phyloP scores from a whole-genome alignment of 2,888 invertebrate genomes.

The Coleophora flavipennella region DNA sequence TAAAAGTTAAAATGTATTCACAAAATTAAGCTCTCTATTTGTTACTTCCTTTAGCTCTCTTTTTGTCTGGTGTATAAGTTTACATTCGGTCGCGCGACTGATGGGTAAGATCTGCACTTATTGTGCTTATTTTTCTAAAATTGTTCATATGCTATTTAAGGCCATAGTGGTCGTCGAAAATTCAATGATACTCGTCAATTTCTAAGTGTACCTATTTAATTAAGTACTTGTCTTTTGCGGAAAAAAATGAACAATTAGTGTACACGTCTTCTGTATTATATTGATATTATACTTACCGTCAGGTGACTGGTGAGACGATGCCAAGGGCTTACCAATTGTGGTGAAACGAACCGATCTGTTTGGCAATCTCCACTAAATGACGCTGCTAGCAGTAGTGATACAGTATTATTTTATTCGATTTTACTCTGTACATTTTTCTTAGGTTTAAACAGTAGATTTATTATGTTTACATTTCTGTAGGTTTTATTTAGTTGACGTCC shows the following conservation, averaged over 20 bases:
- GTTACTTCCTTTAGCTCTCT: constrained; percentile 47
- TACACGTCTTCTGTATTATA: neutral
- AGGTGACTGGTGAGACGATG: too few species aligned
- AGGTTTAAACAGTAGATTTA: constrained; percentile 32
- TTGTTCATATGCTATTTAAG: constrained; percentile 3
- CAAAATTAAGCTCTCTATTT: constrained; percentile 51
- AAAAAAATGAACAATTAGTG: neutral
- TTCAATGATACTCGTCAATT: constrained; percentile 6
- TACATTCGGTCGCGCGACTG: constrained; percentile 15
- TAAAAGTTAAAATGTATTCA: constrained; percentile 26
- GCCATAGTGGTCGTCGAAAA: constrained; percentile 1
- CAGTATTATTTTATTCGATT: constrained; percentile 68
- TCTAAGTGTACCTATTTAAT: constrained; percentile 1
- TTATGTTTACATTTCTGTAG: constrained; percentile 43
- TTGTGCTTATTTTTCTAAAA: constrained; percentile 30
- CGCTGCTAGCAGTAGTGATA: constrained; percentile 59
- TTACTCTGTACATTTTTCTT: constrained; percentile 62
- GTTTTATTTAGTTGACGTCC: constrained; percentile 46
- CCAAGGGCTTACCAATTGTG: too few species aligned
- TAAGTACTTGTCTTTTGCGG: neutral
- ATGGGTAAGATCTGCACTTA: constrained; percentile 19
- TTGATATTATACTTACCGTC: too few species aligned
- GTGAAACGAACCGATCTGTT: too few species aligned
- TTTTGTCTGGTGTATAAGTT: constrained; percentile 16
- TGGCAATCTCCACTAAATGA: constrained; percentile 37